Conservation (phyloP, 35 echinoderm and acorn worm species). For the Eucidaris tribuloides region DNA sequence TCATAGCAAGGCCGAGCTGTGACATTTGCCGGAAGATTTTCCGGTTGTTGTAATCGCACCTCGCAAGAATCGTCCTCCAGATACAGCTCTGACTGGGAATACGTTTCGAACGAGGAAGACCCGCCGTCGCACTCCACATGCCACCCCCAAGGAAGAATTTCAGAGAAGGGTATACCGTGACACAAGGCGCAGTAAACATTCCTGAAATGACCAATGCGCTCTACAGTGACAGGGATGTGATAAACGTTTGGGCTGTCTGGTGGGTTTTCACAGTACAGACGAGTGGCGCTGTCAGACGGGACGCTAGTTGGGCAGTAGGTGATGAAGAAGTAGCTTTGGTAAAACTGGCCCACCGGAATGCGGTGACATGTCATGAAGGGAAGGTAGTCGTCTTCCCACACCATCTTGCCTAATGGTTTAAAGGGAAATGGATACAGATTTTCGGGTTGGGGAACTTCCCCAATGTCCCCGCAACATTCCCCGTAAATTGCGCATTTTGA, state of each 20-base stretch:
- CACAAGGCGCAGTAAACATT: slow-evolving; percentile 47
- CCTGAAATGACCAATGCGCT: slow-evolving; percentile 20
- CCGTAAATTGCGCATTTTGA: too few species aligned
- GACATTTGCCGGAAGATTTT: not conserved
- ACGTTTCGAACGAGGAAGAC: too few species aligned
- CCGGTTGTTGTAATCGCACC: not conserved
- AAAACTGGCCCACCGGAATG: not conserved
- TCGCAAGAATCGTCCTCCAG: not conserved
- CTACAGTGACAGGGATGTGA: not conserved
- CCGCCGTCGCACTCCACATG: not conserved
- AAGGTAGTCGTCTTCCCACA: not conserved
- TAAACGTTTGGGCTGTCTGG: not conserved
- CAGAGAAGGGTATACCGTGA: not conserved
- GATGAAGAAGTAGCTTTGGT: not conserved
- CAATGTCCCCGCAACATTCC: too few species aligned
- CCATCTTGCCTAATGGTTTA: not conserved
- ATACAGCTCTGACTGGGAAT: not conserved
- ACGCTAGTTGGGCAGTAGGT: not conserved
- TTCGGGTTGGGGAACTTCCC: too few species aligned
- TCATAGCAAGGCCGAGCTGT: not conserved
- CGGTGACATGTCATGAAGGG: not conserved
- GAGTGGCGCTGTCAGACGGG: not conserved
- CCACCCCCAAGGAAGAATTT: not conserved
- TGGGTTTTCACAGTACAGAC: not conserved
- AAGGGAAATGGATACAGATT: not conserved